These are phyloP conservation scores for Suillia variegata DNA, from an alignment of 2,888 invertebrate species.

Conservation along the genomic window DNA sequence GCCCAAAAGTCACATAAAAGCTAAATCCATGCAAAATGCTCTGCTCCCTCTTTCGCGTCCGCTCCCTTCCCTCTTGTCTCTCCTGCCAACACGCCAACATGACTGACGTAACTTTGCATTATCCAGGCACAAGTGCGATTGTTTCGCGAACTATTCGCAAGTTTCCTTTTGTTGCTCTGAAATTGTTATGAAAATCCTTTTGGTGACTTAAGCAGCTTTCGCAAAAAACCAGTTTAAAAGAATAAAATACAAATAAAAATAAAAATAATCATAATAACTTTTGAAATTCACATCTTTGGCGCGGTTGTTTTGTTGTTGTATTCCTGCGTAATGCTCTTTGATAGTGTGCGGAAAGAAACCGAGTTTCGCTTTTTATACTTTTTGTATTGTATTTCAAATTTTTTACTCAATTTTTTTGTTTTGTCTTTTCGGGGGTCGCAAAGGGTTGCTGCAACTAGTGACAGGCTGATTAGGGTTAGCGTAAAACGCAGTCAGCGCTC, in stretches of 20 bases:
- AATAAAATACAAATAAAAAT: no score
- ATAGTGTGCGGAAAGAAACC: not conserved
- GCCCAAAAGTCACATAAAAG: no score
- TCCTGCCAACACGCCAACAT: no score
- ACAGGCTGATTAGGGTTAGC: no score
- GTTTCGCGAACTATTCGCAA: conserved; percentile 5
- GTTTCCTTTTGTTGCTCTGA: not conserved
- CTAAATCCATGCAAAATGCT: not conserved
- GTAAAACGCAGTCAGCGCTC: no score
- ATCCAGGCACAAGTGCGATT: not conserved
- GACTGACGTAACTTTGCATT: conserved; percentile 1
- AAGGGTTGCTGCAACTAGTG: no score
- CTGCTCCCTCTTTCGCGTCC: no score
- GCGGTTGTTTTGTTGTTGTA: no score
- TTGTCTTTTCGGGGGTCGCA: no score
- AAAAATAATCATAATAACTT: not conserved
- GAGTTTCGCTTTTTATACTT: not conserved
- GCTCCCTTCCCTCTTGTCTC: no score
- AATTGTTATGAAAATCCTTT: conserved; percentile 4
- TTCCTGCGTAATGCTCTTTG: not conserved
- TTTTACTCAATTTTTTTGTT: no score
- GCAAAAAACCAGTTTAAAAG: not conserved
- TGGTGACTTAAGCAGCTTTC: not conserved
- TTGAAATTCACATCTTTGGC: not conserved
- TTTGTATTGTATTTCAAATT: no score